Evolutionary conservation across 2,797 vertebrate genomes (phyloP), one percentile per base, ranked within the genome.

Genomic region (Melanotaenia trifasciata): DNA sequence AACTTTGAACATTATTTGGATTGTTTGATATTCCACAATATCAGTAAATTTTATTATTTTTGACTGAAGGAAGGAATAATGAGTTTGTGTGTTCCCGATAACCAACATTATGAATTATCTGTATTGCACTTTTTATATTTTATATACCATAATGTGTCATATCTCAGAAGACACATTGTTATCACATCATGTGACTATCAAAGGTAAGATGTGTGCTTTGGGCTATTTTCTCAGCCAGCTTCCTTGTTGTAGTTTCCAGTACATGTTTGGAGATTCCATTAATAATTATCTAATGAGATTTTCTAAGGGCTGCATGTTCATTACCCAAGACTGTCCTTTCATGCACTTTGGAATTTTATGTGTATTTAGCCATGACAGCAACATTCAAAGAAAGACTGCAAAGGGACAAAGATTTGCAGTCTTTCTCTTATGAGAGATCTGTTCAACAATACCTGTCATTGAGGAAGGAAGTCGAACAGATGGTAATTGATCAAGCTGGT

Each of bases 361-460:
- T 13, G 32, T 7, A 32, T 38, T 7, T 38, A 3, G 36, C 16
- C 22, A 22, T 43, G 14, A 38, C n/a, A 69, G 67, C 54, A 5
- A 0, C 51, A 16, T 60, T 2, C 13, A 33, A 28, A 0, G 9
- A 63, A 32, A 54, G 6, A 26, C 3, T 14, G 3, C 7, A 54
- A 22, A 26, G 9, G 12, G 58, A 26, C 50, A 60, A 65, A 3
- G 28, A 28, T 28, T 28, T 28, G 28, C 28, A 28, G 28, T 28
- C 28, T 28, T 28, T 28, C 28, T 28, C 28, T 28, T 28, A 28
- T 43, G 3, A 71, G 47, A 3, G 22, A 12, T 5, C 45, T 2
- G 26, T 58, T 76, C 12, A 76, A 1, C 14, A 51, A 71, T 90
- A 92, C 90, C 92, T 92, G 92, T 67, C 2, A 56, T 2, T 35